Evolutionary conservation across 1,140 invertebrate species (phyloP).

Genomic region (Ganaspis sp.): DNA sequence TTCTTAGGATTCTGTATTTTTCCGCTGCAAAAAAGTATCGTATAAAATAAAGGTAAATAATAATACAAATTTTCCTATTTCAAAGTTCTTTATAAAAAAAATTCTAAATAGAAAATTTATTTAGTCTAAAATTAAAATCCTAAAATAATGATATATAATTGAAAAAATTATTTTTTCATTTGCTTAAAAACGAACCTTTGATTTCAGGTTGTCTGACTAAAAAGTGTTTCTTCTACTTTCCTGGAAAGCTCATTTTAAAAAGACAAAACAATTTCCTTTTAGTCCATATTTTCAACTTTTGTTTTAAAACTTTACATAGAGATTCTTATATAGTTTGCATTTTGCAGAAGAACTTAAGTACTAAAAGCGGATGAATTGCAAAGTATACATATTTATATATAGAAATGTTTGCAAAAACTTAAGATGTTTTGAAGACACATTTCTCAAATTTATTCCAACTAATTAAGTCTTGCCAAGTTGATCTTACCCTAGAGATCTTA

Average conservation of each 20-base stretch:
- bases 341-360: background rate
- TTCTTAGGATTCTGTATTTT: too few relatives aligned
- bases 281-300: background rate
- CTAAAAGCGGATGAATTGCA: background rate
- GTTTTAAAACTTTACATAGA: background rate
- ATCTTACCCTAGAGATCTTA: background rate
- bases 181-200: too few relatives aligned
- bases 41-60: too few relatives aligned
- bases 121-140: too few relatives aligned
- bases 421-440: background rate
- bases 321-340: background rate
- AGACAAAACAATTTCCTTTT: background rate
- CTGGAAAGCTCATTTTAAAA: background rate
- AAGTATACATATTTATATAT: background rate
- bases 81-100: too few relatives aligned
- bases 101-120: too few relatives aligned
- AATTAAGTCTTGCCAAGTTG: background rate
- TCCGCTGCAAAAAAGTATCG: too few relatives aligned
- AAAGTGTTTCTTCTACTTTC: background rate
- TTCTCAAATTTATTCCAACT: conserved; percentile 2
- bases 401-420: background rate
- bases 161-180: too few relatives aligned
- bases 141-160: too few relatives aligned
- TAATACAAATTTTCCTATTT: too few relatives aligned
- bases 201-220: background rate